phyloP scores from a whole-genome alignment of 2,888 invertebrate species.

The Hylaea fasciaria region DNA sequence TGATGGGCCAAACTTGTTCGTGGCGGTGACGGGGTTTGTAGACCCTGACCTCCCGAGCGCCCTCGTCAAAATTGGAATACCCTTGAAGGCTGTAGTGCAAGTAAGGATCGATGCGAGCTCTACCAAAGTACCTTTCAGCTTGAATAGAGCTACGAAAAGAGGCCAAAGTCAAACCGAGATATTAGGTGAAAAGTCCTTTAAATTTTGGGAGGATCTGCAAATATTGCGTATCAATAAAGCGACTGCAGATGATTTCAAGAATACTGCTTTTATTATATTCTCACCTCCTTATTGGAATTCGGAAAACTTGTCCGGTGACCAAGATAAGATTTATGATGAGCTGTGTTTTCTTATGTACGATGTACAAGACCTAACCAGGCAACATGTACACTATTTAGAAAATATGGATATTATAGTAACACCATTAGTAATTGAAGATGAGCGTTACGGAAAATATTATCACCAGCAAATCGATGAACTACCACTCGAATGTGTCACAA shows the following conservation, averaged over 20 bases:
- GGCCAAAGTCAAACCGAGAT: constrained; percentile 73
- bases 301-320: constrained; percentile 60
- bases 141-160: constrained; percentile 65
- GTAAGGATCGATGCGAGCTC: constrained; percentile 64
- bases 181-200: constrained; percentile 58
- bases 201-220: constrained; percentile 75
- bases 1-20: constrained; percentile 82
- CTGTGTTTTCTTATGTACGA: constrained; percentile 81
- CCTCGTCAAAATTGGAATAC: constrained; percentile 70
- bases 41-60: constrained; percentile 63
- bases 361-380: constrained; percentile 79
- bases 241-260: constrained; percentile 62
- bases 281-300: constrained; percentile 69
- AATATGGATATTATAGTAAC: constrained; percentile 74
- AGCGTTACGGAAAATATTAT: constrained; percentile 51
- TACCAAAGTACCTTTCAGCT: constrained; percentile 58
- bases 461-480: constrained; percentile 54
- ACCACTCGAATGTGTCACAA: constrained; percentile 69
- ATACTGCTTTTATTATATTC: constrained; percentile 76
- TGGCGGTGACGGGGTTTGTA: constrained; percentile 81
- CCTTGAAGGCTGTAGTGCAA: constrained; percentile 72
- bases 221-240: constrained; percentile 61
- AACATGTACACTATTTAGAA: constrained; percentile 75
- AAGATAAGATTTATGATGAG: constrained; percentile 80
- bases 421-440: constrained; percentile 51